Base-by-base conservation (phyloP, 2,888 invertebrate species). In the Cordilura impudica region DNA sequence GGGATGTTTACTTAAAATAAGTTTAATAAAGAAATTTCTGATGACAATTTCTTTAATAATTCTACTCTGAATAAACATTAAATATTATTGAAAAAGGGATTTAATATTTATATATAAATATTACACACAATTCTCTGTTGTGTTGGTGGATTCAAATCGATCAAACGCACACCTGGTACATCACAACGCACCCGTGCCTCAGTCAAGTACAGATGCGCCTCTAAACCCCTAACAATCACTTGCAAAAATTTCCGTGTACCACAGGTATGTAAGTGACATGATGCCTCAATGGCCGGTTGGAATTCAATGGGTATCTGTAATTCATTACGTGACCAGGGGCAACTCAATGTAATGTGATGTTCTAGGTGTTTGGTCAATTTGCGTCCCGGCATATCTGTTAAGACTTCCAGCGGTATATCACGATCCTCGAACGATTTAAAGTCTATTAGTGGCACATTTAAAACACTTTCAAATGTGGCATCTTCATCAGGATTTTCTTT, bases 171-270 rank as follows among this genome's bases (percentile, higher is more conserved):
- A 71, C 91, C 92, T 47, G 91, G 91, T 0, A 92, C 92, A 65
- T 93, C 93, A 83, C 92, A 93, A 54, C 92, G 91, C 70, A 93
- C 88, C 83, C 88, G 88, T 0, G 92, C 91, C 0, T 91, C 89
- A 0, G 89, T 89, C 69, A 93, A 84, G 35, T 87, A 84, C 81
- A 93, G 90, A 82, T 91, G 90, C n/a, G 91, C 87, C 77, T 91
- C 88, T 1, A 92, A 89, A 21, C 95, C 94, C 4, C 93, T 92
- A 3, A 94, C 92, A 39, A 93, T 92, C 23, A 97, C 93, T 88
- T 97, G 96, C 16, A 97, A 88, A 85, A 96, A 97, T 90, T 98
- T 98, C 83, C 95, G 91, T n/a, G 93, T 92, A 83, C 94, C 93
- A 1, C 95, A 95, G 0, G 98, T 97, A 78, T 97, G 95, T 12